phyloP scores from a whole-genome alignment of 1,140 invertebrate genomes.

The Phocides pigmalion region DNA sequence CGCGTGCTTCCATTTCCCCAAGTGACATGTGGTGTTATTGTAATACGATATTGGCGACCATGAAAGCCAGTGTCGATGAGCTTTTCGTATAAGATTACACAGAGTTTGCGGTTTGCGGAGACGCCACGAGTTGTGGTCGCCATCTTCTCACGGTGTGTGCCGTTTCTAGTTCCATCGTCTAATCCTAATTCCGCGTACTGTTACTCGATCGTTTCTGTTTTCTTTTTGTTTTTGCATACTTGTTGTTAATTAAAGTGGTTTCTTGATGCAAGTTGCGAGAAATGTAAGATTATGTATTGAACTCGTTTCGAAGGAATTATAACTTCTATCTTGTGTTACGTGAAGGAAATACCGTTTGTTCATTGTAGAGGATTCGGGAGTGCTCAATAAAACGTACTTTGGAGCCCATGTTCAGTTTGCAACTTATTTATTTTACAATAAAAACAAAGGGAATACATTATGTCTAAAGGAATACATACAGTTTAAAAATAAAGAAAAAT shows the following conservation, averaged over 20 bases:
- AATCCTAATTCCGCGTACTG: conserved; percentile 43
- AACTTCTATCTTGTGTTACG: too few species aligned
- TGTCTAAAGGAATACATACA: too few species aligned
- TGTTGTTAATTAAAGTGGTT: conserved; percentile 1
- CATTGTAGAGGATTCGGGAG: too few species aligned
- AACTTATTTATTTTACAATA: too few species aligned
- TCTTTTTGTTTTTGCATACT: conserved; percentile 38
- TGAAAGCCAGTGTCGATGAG: conserved; percentile 79
- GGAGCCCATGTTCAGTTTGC: too few species aligned
- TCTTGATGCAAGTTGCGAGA: background rate
- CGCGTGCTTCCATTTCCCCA: conserved; percentile 36
- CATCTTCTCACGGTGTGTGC: conserved; percentile 67
- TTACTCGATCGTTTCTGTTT: conserved; percentile 26
- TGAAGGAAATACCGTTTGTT: too few species aligned
- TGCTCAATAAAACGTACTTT: too few species aligned
- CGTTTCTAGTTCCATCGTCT: conserved; percentile 54
- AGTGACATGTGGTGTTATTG: conserved; percentile 43
- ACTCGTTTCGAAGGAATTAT: too few species aligned
- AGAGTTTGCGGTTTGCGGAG: conserved; percentile 77
- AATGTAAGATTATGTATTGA: background rate
- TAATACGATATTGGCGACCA: conserved; percentile 76
- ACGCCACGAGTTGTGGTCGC: conserved; percentile 75
- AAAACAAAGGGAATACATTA: too few species aligned
- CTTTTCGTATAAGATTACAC: conserved; percentile 80
- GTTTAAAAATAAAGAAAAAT: too few species aligned